Evolutionary conservation across 2,888 invertebrate genomes (phyloP).

Genomic region (Plagiodera versicolora): DNA sequence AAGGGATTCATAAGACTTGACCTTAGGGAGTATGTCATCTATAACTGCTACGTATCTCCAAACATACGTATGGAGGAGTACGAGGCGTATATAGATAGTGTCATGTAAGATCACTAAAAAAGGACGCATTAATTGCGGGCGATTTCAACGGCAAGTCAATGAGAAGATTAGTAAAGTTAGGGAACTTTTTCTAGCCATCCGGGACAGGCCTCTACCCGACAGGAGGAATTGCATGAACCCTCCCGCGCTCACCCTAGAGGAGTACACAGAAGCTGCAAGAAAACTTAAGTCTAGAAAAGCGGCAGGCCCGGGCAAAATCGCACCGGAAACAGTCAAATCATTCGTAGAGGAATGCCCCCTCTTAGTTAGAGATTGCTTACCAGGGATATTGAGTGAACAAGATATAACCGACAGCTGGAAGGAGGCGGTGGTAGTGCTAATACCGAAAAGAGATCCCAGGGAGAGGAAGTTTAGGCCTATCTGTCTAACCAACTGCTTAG

Average conservation of each 20-base stretch:
- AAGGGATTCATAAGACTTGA: not conserved
- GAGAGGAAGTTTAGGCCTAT: not conserved
- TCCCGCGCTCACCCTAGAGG: constrained; percentile 7
- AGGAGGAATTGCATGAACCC: not conserved
- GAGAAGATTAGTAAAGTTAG: too few relatives aligned
- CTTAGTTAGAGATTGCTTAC: constrained; percentile 15
- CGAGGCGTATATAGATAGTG: not conserved
- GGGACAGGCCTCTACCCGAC: not conserved
- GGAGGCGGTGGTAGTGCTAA: not conserved
- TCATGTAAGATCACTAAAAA: not conserved
- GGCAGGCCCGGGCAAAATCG: constrained; percentile 33
- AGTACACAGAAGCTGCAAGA: constrained; percentile 18
- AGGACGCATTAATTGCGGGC: not conserved
- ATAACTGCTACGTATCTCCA: not conserved
- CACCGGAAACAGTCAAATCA: constrained; percentile 23
- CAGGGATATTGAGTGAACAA: constrained; percentile 13
- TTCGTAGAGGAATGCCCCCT: constrained; percentile 18
- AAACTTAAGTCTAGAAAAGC: constrained; percentile 29
- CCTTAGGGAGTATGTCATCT: not conserved
- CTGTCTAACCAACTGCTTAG: not conserved
- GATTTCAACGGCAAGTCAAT: constrained; percentile 1
- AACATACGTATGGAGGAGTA: not conserved
- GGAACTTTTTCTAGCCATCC: not conserved
- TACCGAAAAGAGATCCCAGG: not conserved
- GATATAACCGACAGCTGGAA: constrained; percentile 17